Evolutionary conservation across 2,888 invertebrate genomes (phyloP).

Genomic region (Noctua pronuba): DNA sequence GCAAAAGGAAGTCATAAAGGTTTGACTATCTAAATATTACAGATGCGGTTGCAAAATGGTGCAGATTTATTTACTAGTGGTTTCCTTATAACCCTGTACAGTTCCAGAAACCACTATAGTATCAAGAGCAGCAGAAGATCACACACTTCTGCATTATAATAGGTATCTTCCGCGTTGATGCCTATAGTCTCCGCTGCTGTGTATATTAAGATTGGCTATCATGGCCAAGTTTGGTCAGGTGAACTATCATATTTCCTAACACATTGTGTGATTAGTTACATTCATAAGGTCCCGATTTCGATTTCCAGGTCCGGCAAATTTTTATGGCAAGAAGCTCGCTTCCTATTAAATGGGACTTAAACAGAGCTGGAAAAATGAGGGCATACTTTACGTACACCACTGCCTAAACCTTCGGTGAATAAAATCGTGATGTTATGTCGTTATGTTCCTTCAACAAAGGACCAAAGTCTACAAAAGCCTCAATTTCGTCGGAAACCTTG

Average conservation of each 20-base stretch:
- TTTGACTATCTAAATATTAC: constrained; percentile 24
- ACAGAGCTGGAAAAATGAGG: not conserved
- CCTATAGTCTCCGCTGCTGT: not conserved
- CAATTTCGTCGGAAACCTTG: not conserved
- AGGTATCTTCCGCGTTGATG: not conserved
- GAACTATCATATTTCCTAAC: not conserved
- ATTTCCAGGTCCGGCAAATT: not conserved
- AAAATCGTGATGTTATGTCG: not conserved
- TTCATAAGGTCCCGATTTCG: not conserved
- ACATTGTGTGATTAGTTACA: not conserved
- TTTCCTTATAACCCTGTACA: constrained; percentile 25
- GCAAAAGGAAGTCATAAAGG: constrained; percentile 39
- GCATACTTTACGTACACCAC: not conserved
- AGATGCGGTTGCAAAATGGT: constrained; percentile 26
- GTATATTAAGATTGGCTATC: not conserved
- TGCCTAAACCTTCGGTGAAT: not conserved
- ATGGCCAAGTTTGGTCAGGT: not conserved
- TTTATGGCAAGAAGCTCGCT: not conserved
- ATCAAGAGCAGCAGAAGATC: not conserved
- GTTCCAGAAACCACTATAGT: not conserved
- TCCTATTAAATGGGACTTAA: not conserved
- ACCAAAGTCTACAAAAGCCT: not conserved
- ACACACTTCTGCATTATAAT: not conserved
- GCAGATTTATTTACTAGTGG: constrained; percentile 13
- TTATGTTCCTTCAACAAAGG: not conserved